Evolutionary conservation across 2,797 vertebrate species (phyloP).

Genomic region (Garrulus glandarius): DNA sequence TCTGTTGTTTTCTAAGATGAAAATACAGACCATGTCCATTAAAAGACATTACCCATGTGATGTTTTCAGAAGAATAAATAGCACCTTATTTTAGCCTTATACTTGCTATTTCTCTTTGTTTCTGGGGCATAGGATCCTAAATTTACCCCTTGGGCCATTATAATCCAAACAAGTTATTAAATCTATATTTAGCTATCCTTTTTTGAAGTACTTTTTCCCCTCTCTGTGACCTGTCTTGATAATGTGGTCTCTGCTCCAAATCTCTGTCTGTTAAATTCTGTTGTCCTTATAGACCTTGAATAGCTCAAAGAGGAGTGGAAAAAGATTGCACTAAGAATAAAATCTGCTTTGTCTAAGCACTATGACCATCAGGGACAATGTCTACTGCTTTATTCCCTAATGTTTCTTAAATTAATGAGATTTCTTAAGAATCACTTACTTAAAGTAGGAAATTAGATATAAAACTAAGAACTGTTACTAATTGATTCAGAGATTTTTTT

Average conservation of each 20-base stretch:
- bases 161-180: neutral
- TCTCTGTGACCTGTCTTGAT: neutral
- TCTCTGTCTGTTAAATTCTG: neutral
- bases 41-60: neutral
- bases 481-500: neutral
- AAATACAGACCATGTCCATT: neutral
- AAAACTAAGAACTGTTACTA: neutral
- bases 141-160: neutral
- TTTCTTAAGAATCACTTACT: slow-evolving; percentile 26
- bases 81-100: neutral
- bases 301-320: neutral
- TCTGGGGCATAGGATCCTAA: neutral
- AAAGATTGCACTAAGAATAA: neutral
- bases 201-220: neutral
- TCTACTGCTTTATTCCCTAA: neutral
- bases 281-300: slow-evolving; percentile 1
- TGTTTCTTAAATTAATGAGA: slow-evolving; percentile 8
- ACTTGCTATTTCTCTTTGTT: neutral
- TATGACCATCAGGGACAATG: neutral
- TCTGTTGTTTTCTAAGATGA: neutral
- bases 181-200: neutral
- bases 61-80: neutral
- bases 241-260: neutral
- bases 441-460: slow-evolving; percentile 32
- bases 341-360: neutral